Percentiles rank a stretch among this genome's conserved stretches.
Evolutionary conservation across 2,113 vertebrate genomes (phyloP).

Genomic region (Labrus mixtus): DNA sequence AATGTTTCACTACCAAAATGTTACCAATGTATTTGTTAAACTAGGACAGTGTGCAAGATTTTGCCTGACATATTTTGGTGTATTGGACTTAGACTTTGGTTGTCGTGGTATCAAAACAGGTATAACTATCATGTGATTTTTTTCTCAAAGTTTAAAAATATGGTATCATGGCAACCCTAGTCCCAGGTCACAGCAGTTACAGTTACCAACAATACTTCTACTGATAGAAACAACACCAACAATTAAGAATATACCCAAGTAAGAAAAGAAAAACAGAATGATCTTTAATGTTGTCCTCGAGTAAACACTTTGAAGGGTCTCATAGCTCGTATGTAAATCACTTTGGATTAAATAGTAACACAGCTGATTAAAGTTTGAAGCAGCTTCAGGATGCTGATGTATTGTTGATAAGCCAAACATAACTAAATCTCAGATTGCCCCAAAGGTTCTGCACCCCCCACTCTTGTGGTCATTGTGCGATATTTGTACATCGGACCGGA

Average conservation of each 20-base stretch:
- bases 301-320: not conserved
- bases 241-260: not conserved
- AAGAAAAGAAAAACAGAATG: not conserved
- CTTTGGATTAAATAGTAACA: conserved; percentile 1
- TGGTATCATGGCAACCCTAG: too few species aligned
- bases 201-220: not conserved
- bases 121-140: too few species aligned
- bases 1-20: too few species aligned
- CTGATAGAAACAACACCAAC: not conserved
- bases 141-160: too few species aligned
- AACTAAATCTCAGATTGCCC: conserved; percentile 2
- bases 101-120: too few species aligned
- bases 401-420: conserved; percentile 25
- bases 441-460: conserved; percentile 43
- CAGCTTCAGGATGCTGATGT: conserved; percentile 8
- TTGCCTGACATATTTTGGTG: too few species aligned
- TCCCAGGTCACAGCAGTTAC: not conserved
- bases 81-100: too few species aligned
- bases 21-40: too few species aligned
- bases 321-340: not conserved
- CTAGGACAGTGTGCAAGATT: too few species aligned
- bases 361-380: not conserved
- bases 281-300: not conserved
- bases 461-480: conserved; percentile 61
- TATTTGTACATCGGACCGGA: conserved; percentile 67